Base-by-base conservation (phyloP, 1,140 invertebrate species). In the Bombus fervidus region DNA sequence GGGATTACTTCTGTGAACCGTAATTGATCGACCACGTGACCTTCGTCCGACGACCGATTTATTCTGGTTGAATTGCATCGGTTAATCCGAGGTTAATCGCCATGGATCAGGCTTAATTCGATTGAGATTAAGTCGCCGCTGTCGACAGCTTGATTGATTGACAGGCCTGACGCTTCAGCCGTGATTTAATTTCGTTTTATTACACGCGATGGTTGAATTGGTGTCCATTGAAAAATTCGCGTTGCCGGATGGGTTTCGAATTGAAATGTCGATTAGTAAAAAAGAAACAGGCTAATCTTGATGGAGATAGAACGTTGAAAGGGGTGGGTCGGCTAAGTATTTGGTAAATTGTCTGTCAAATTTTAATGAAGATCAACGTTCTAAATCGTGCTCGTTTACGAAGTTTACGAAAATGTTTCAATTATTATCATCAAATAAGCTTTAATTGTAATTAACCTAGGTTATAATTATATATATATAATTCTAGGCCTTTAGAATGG, bases 11-110 rank as follows among this genome's bases (percentile, higher is more conserved):
- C 41, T 41, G 28, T 25, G 37, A 78, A 43, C 37, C 6, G 64
- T 59, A 34, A 68, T 78, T 57, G 75, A 79, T 79, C 75, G 37
- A 71, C 13, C 25, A 22, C 25, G 13, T 57, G 59, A 59, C 66
- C 82, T 41, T 34, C 15, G 31, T 31, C 22, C 0, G 3, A 18
- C 25, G 13, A 8, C 25, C 9, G 12, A 78, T 59, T 79, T 47
- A 37, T 71, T 41, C 68, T 22, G 34, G 39, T 37, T 31, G 69
- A 74, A 81, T 53, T 3, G 78, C 83, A 9, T 31, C 77, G 41
- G 43, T 85, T 72, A 85, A 85, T 81, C 71, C 83, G 78, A 25
- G 83, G 43, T 85, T 81, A 81, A 81, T 85, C 83, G 71, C 12
- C 6, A 18, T 9, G 75, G 75, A 84, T 84, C 39, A n/a, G 39